phyloP scores from a whole-genome alignment of 1,140 invertebrate genomes.

The Zophobas atratus region DNA sequence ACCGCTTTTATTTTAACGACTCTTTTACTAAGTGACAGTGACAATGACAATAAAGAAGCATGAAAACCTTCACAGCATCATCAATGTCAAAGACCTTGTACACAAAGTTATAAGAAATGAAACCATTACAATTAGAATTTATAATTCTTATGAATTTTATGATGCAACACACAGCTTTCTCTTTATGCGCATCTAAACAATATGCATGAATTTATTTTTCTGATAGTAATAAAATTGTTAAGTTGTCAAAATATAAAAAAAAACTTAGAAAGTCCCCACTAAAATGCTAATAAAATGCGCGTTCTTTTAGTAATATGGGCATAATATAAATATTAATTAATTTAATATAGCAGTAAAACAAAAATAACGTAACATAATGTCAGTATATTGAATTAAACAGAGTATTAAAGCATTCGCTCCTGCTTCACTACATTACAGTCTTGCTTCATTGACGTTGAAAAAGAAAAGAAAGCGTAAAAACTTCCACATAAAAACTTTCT shows the following conservation, averaged over 20 bases:
- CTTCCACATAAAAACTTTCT: constrained; percentile 13
- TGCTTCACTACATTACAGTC: background rate
- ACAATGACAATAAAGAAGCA: constrained; percentile 25
- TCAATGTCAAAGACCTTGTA: constrained; percentile 26
- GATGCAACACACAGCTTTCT: background rate
- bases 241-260: too few species aligned
- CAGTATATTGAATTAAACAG: too few species aligned
- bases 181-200: background rate
- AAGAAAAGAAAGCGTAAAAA: constrained; percentile 36
- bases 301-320: too few species aligned
- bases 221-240: too few species aligned
- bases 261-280: too few species aligned
- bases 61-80: constrained; percentile 27
- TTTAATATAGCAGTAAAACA: too few species aligned
- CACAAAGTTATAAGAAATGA: background rate
- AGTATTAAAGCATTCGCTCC: too few species aligned
- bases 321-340: too few species aligned
- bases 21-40: constrained; percentile 32
- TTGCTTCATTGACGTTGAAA: constrained; percentile 18
- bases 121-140: background rate
- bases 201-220: too few species aligned
- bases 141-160: background rate
- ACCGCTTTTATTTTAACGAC: constrained; percentile 31
- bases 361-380: too few species aligned
- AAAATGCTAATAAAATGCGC: too few species aligned